Base-by-base conservation (phyloP, 1,140 invertebrate species). In the Linepithema humile region DNA sequence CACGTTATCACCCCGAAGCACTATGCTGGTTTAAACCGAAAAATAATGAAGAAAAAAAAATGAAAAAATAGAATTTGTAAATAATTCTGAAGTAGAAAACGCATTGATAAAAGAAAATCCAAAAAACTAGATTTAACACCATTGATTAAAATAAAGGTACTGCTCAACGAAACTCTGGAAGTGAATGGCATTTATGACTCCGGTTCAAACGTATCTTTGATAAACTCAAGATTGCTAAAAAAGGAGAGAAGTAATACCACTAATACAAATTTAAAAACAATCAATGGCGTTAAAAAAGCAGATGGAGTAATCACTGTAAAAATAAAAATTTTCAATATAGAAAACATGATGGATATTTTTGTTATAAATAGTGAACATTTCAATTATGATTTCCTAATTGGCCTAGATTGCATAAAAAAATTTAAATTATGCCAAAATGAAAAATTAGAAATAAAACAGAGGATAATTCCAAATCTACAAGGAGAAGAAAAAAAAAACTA, bases 61-160 rank as follows among this genome's bases (percentile, higher is more conserved):
- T 23, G 17, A 74, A 65, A 35, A 12, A 57, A n/a, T n/a, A n/a
- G n/a, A n/a, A n/a, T n/a, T n/a, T 26, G 57, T 69, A 26, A 88
- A 88, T 48, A 88, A 88, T 60, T 69, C 65, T 12, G 57, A 69
- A 38, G 10, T 86, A 23, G 77, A 86, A 65, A 62, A 48, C 3
- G 55, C n/a, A 48, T 15, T 84, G 35, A 62, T 5, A 10, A 23
- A 59, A 38, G 40, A 75, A 29, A 48, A 82, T 55, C 48, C 84
- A n/a, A 86, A 88, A 86, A 88, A 88, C 87, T 70, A 77, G 43
- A 40, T 40, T 23, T 64, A 3, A 40, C 73, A 72, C 85, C 85
- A 84, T 83, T 88, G 59, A 88, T 88, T 12, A 83, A 62, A 74
- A 12, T 88, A 20, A 83, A 74, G 50, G 45, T 88, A 64, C 1